Conservation (phyloP, 2,888 invertebrate genomes). For the Eucera pruinosa region DNA sequence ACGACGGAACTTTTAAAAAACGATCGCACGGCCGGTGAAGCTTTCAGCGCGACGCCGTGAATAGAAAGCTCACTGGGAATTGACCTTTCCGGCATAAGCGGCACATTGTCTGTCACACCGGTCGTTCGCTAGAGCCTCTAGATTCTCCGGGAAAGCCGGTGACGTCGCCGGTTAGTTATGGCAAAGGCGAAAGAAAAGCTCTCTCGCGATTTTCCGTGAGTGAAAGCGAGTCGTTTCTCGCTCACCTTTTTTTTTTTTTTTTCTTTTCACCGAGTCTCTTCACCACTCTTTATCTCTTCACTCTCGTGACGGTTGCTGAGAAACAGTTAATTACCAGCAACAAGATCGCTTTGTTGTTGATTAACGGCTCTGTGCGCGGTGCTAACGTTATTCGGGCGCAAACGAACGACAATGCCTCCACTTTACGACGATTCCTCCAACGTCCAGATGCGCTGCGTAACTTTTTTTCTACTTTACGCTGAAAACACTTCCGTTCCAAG, state of each 20-base stretch:
- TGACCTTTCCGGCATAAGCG: constrained; percentile 54
- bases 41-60: constrained; percentile 38
- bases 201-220: not conserved
- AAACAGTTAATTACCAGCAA: constrained; percentile 42
- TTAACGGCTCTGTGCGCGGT: constrained; percentile 14
- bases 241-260: no score
- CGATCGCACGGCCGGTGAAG: constrained; percentile 29
- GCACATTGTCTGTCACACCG: constrained; percentile 49
- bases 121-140: constrained; percentile 43
- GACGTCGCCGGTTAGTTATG: constrained; percentile 56
- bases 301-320: constrained; percentile 7
- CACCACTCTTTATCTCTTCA: no score
- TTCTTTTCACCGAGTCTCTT: no score
- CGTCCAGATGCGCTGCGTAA: constrained; percentile 22
- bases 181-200: constrained; percentile 11
- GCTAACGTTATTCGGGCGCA: constrained; percentile 25
- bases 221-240: constrained; percentile 30
- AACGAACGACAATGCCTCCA: constrained; percentile 30
- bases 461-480: constrained; percentile 8
- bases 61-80: constrained; percentile 50
- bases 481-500: constrained; percentile 34
- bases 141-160: constrained; percentile 25
- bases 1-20: constrained; percentile 50
- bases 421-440: not conserved
- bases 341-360: constrained; percentile 30